Base-by-base conservation (phyloP, 2,797 vertebrate species). In the Cichlasoma orientale region DNA sequence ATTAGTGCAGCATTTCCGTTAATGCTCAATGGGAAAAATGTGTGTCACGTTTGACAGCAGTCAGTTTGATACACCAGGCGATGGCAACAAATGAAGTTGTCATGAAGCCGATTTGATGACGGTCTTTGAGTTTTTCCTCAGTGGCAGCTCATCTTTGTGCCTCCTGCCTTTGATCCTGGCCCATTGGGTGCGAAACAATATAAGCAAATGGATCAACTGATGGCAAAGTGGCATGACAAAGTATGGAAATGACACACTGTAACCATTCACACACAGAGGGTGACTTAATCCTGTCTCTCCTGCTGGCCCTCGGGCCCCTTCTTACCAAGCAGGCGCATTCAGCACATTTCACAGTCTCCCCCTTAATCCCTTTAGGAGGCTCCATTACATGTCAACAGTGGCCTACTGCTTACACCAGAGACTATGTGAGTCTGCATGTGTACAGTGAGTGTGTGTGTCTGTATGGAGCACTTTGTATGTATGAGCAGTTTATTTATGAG, bases 291-390 rank as follows among this genome's bases (percentile, higher is more conserved):
- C 88, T 10, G 81, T 86, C 74, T 85, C 88, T 88, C 75, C 77
- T 86, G 74, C 70, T 56, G 69, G 86, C 78, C 92, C 90, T 84
- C 31, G 8, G 86, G 93, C 88, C 6, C 82, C 83, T 85, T 87
- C 83, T 86, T 82, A 86, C 88, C 75, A 77, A 84, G 79, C 85
- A 75, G 88, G 21, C 80, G 16, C 90, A 83, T 93, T 90, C 90
- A 92, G 87, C 87, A 86, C 92, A 92, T 92, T 93, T 93, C 92
- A 93, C 91, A 89, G 91, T 90, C 87, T 89, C 53, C 80, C 80
- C 84, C 76, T 58, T 94, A 94, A 94, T 94, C 93, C 90, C 75
- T 90, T 94, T 94, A 92, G 87, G 88, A 92, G 86, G 84, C 86
- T 90, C 87, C 86, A 86, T 93, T 92, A 92, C 90, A 89, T 78